A percentile compares a stretch with the other conserved stretches of the same genome.
phyloP scores from a whole-genome alignment of 1,140 invertebrate genomes.

The Bombus breviceps region DNA sequence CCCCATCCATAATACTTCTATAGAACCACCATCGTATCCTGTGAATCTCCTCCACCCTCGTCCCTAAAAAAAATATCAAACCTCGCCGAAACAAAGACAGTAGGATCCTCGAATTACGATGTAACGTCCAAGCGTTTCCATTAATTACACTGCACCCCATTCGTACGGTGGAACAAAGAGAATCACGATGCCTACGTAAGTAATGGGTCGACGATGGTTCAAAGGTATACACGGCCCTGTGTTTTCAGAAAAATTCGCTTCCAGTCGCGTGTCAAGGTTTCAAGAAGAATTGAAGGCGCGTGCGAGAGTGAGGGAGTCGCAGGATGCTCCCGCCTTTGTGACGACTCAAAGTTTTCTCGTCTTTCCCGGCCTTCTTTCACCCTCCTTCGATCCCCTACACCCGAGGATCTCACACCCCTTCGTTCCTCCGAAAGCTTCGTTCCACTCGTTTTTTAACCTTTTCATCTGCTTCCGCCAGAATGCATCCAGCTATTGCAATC shows the following conservation, averaged over 20 bases:
- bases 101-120: neutral
- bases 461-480: constrained; percentile 41
- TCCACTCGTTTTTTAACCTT: constrained; percentile 33
- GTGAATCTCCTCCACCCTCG: neutral
- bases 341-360: constrained; percentile 12
- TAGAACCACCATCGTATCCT: neutral
- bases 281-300: constrained; percentile 32
- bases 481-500: constrained; percentile 37
- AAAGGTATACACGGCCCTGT: neutral
- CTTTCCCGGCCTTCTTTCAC: neutral
- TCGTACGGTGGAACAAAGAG: neutral
- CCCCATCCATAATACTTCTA: too few relatives aligned
- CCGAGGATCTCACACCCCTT: neutral
- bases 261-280: constrained; percentile 30
- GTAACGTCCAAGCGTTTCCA: neutral
- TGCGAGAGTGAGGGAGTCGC: constrained; percentile 1
- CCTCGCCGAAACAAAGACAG: neutral
- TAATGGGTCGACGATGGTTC: constrained; percentile 14
- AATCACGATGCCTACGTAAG: neutral
- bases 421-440: neutral
- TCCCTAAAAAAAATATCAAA: neutral
- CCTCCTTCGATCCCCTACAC: neutral
- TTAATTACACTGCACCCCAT: constrained; percentile 16
- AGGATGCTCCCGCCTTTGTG: constrained; percentile 26
- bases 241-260: constrained; percentile 11